Evolutionary conservation across 1,140 invertebrate genomes (phyloP).

Genomic region (Achatina immaculata): DNA sequence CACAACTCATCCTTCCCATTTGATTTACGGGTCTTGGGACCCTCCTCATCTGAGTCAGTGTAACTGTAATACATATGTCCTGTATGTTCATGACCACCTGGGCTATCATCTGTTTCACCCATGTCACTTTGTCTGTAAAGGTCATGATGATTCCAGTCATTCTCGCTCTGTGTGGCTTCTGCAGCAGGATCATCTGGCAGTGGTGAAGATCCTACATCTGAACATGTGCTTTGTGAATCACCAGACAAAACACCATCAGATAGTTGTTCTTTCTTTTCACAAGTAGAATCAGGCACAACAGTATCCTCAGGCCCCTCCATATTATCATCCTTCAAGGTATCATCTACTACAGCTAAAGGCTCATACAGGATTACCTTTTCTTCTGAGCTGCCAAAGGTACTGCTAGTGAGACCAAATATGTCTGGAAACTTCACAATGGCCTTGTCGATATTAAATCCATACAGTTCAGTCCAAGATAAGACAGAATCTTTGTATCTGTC

Average conservation of each 20-base stretch:
- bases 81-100: not conserved
- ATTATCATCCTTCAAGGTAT: not conserved
- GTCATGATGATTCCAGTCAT: not conserved
- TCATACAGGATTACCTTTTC: constrained; percentile 23
- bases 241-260: not conserved
- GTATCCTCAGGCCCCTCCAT: not conserved
- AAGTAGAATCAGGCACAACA: not conserved
- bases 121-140: not conserved
- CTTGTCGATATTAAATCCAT: constrained; percentile 47
- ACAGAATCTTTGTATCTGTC: constrained; percentile 42
- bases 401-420: constrained; percentile 34
- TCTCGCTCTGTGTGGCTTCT: not conserved
- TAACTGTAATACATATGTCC: not conserved
- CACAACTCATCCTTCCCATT: not conserved
- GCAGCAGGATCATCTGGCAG: not conserved
- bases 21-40: not conserved
- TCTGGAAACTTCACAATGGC: constrained; percentile 43
- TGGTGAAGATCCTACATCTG: not conserved
- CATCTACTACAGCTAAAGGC: not conserved
- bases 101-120: not conserved
- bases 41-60: constrained; percentile 5
- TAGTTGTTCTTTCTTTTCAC: not conserved
- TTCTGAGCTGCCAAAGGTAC: not conserved
- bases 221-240: not conserved
- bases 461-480: constrained; percentile 48